A percentile compares a stretch with the other conserved stretches of the same genome.
Conservation (phyloP, 2,113 vertebrate genomes). For the Sminthopsis crassicaudata region DNA sequence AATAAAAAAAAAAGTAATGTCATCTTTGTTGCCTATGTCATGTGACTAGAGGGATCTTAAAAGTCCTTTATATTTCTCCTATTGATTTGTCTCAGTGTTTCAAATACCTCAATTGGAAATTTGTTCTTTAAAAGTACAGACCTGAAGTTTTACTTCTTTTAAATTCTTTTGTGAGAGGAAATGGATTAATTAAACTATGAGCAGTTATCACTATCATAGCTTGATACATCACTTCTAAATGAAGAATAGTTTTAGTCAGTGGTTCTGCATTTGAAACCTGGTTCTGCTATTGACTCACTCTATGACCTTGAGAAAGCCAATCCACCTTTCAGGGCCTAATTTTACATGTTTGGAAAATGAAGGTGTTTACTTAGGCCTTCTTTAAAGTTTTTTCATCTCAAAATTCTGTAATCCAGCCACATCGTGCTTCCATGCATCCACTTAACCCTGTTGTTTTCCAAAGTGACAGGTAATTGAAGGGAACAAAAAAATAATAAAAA, state of each 20-base stretch:
- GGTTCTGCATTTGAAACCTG: neutral
- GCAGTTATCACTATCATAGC: neutral
- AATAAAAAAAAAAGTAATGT: slow-evolving; percentile 19
- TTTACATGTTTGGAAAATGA: neutral
- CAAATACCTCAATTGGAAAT: neutral
- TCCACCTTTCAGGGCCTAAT: neutral
- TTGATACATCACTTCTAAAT: neutral
- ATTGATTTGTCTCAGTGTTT: neutral
- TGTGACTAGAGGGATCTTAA: slow-evolving; percentile 29
- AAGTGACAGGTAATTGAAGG: neutral
- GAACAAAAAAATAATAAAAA: neutral
- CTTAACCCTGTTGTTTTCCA: neutral
- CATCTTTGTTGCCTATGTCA: slow-evolving; percentile 44
- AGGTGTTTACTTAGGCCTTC: neutral
- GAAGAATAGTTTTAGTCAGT: neutral
- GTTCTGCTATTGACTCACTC: neutral
- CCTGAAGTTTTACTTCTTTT: neutral
- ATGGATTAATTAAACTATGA: neutral
- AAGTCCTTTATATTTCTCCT: neutral
- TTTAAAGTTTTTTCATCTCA: neutral
- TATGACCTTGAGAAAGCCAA: neutral
- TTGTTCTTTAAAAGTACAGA: neutral
- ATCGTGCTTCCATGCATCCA: neutral
- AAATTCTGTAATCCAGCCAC: neutral
- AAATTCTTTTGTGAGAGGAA: neutral